phyloP scores from a whole-genome alignment of 2,888 invertebrate genomes.

The Microctonus aethiopoides region DNA sequence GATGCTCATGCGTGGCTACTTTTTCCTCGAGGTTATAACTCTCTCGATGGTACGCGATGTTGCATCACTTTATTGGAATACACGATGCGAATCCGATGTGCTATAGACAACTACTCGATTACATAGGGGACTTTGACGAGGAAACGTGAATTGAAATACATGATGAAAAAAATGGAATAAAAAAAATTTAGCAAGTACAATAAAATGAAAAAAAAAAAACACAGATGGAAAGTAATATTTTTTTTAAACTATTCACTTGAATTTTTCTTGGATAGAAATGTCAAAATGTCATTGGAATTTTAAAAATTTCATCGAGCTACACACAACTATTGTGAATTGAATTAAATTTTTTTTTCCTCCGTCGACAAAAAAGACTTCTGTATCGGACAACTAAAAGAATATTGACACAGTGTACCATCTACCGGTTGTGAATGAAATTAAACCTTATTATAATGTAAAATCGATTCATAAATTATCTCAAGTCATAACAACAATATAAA shows the following conservation, averaged over 20 bases:
- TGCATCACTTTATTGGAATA: conserved; percentile 39
- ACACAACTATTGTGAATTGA: no score
- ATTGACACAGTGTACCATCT: not conserved
- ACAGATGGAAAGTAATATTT: no score
- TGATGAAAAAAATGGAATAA: not conserved
- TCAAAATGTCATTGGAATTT: no score
- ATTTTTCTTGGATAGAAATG: no score
- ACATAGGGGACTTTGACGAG: conserved; percentile 27
- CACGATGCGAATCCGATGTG: conserved; percentile 41
- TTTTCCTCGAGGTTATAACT: conserved; percentile 30
- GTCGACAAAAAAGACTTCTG: no score
- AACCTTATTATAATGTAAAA: not conserved
- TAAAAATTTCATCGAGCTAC: no score
- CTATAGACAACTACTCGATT: conserved; percentile 38
- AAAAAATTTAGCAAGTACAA: no score
- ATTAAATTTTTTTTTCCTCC: no score
- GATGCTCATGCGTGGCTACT: conserved; percentile 30
- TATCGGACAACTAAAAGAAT: no score
- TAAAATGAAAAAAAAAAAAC: not conserved
- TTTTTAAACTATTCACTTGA: not conserved
- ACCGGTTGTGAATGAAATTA: not conserved
- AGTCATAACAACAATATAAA: not conserved
- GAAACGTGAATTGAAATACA: conserved; percentile 2
- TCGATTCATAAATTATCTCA: not conserved
- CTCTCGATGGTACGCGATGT: not conserved